Base-by-base conservation (phyloP, 2,888 invertebrate species). In the Dasypogon diadema region DNA sequence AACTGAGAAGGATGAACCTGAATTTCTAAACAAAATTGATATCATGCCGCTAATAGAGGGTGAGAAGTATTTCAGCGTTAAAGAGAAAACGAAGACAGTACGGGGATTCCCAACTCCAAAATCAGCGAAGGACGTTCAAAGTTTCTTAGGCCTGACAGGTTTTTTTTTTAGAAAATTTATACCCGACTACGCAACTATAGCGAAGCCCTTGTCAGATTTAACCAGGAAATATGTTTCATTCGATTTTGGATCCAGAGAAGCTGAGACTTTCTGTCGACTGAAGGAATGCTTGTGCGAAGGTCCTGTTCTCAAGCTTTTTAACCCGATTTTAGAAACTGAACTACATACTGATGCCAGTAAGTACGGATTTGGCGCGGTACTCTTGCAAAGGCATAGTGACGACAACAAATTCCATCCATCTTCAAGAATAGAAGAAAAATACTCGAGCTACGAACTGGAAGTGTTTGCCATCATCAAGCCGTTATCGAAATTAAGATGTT, bases 201-300 rank as follows among this genome's bases (percentile, higher is more conserved):
- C 46, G 2, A 46, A 14, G 12, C 46, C 46, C 3, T 12, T 46
- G n/a, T 10, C n/a, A n/a, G 46, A 46, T 14, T 46, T 46, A 12
- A 14, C 14, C 8, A 46, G n/a, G 14, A 46, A 46, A 14, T 10
- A 14, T 4, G 12, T 46, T n/a, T 4, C 12, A 46, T 81, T 80
- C 78, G 5, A 55, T 21, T 78, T 79, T 68, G 60, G 75, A 8
- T 12, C 14, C 16, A 78, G 78, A 16, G 16, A 42, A 78, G 78
- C 77, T 76, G 77, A 73, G n/a, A 75, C 76, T 2, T 77, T 81
- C 26, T 78, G 80, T 18, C 78, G 54, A n/a, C 14, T 78, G 26
- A 78, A 78, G 42, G 22, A 14, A 21, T 8, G 16, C 14, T 21
- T 74, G 24, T 34, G 24, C 21, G 10, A n/a, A 3, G 24, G 46